Evolutionary conservation across 2,113 vertebrate species (phyloP), one percentile per base, ranked within the genome.

Genomic region (Plecotus auritus): DNA sequence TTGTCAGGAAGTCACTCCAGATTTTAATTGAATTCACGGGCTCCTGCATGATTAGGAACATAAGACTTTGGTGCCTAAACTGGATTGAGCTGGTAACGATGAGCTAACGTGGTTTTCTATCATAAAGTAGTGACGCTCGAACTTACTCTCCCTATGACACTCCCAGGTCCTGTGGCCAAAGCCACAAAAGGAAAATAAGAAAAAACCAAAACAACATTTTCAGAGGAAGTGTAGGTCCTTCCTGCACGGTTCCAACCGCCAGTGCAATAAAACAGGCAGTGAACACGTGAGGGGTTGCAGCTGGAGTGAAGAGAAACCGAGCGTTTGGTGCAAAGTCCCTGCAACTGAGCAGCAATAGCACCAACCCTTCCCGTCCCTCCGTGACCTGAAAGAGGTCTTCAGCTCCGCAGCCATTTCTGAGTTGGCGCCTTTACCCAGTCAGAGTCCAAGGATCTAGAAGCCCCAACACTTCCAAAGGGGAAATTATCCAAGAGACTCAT

Each of bases 1-100:
- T 66, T 88, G 91, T 76, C 93, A 92, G 90, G 92, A 96, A 97
- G 92, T 78, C 83, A 80, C 77, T 61, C 61, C 45, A 83, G 90
- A 87, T 94, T 95, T 80, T 93, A 88, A 95, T 69, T 92, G 92
- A 88, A 93, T 77, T 80, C 85, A 80, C 93, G 86, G 88, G 85
- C 80, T 81, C 90, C 95, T 93, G 49, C 66, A 56, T 54, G 95
- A 97, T 82, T 82, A 77, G 81, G 37, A 94, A 76, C 87, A 70
- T 26, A 74, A 93, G 64, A 49, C 84, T 35, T 61, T 64, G 76
- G 89, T 93, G 66, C 77, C 94, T 88, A 49, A 67, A 30, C 67
- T 42, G 2, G 77, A 35, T 7, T 80, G 72, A 90, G 59, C 54
- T 51, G 92, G 76, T 91, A 85, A 66, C 61, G 59, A 61, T 28